These are phyloP conservation scores for Antrozous pallidus DNA, from an alignment of 2,797 vertebrate species.

Conservation along the genomic window DNA sequence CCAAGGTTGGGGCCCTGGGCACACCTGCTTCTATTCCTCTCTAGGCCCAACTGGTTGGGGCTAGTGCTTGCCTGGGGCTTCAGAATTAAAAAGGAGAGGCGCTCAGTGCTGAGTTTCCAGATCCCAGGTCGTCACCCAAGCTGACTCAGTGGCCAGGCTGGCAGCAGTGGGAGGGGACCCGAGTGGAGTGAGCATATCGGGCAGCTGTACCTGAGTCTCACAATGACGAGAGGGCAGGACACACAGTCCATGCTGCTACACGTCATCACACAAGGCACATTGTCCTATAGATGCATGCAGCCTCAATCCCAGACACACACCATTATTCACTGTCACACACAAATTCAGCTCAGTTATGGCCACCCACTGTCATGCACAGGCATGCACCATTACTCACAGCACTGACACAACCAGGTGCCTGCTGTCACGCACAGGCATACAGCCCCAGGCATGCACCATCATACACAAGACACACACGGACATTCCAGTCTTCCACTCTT, in stretches of 20 bases:
- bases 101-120: background rate
- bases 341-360: background rate
- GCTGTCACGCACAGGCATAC: background rate
- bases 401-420: background rate
- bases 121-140: background rate
- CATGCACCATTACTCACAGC: background rate
- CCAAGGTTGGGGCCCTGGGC: background rate
- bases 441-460: background rate
- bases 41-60: slow-evolving; percentile 62
- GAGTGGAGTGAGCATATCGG: background rate
- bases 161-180: background rate
- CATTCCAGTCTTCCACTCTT: background rate
- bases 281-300: background rate
- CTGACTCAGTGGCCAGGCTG: slow-evolving; percentile 48
- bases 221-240: background rate
- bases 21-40: background rate
- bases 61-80: slow-evolving; percentile 50
- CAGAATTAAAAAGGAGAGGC: slow-evolving; percentile 35
- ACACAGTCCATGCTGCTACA: background rate
- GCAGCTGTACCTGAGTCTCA: background rate
- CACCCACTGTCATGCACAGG: background rate
- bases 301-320: background rate
- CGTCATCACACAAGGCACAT: background rate
- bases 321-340: background rate
- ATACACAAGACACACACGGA: background rate